Evolutionary conservation across 2,797 vertebrate genomes (phyloP).

Genomic region (Etheostoma nigrum): DNA sequence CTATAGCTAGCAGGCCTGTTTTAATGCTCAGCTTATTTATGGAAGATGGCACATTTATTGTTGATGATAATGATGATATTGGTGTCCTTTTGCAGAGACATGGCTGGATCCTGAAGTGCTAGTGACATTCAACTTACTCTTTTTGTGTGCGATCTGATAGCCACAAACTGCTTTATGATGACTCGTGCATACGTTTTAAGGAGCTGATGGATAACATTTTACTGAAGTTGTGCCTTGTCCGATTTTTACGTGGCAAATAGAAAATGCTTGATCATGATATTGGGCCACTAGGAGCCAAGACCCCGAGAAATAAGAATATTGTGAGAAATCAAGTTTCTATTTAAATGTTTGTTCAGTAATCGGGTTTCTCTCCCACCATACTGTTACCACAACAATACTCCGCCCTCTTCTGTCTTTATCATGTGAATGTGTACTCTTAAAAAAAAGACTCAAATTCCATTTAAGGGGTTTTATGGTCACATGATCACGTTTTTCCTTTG

Average conservation of each 20-base stretch:
- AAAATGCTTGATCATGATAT: too few species aligned
- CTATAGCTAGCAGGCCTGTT: background rate
- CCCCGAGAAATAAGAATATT: background rate
- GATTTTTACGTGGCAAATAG: too few species aligned
- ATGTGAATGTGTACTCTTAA: conserved; percentile 4
- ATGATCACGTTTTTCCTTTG: background rate
- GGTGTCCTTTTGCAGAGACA: too few species aligned
- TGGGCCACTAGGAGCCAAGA: background rate
- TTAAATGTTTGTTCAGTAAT: background rate
- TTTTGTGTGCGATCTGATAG: too few species aligned
- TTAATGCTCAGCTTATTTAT: background rate
- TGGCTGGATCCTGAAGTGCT: too few species aligned
- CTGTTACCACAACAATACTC: background rate
- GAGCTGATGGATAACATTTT: too few species aligned
- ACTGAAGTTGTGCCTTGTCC: too few species aligned
- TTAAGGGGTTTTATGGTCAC: background rate
- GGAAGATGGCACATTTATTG: background rate
- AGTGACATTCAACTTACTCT: too few species aligned
- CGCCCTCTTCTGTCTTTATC: conserved; percentile 27
- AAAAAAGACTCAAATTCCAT: background rate
- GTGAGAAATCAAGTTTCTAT: background rate
- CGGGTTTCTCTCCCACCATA: conserved; percentile 4
- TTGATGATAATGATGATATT: too few species aligned
- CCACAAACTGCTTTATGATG: too few species aligned
- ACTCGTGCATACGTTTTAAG: too few species aligned